phyloP scores from a whole-genome alignment of 2,888 invertebrate genomes.

The Opisthograptis luteolata region DNA sequence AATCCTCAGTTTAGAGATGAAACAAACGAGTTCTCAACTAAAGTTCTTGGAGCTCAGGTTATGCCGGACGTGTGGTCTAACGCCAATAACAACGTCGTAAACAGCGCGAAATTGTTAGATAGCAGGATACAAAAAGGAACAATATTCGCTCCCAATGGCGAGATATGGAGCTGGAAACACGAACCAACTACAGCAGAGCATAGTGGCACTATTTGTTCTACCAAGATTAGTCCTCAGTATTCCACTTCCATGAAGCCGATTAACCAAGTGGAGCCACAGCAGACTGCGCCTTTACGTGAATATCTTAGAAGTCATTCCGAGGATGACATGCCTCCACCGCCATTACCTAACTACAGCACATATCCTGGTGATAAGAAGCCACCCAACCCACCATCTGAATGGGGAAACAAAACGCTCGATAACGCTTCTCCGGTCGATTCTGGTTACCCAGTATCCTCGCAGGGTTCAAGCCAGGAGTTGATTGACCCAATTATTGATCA shows the following conservation, averaged over 20 bases:
- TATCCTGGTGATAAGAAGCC: conserved; percentile 64
- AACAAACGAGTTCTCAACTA: conserved; percentile 78
- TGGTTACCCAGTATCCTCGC: conserved; percentile 47
- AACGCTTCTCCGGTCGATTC: conserved; percentile 52
- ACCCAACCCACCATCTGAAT: conserved; percentile 46
- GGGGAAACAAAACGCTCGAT: conserved; percentile 54
- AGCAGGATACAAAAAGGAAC: conserved; percentile 77
- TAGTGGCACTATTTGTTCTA: conserved; percentile 75
- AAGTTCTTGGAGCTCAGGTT: conserved; percentile 72
- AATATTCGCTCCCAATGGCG: conserved; percentile 80
- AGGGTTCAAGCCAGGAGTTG: conserved; percentile 46
- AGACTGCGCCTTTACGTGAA: conserved; percentile 72
- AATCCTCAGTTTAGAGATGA: conserved; percentile 84
- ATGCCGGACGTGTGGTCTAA: conserved; percentile 73
- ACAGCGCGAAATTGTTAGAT: conserved; percentile 69
- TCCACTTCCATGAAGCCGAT: conserved; percentile 73
- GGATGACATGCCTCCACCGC: conserved; percentile 71
- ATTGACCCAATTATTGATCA: conserved; percentile 71
- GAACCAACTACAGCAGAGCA: conserved; percentile 78
- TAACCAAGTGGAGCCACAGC: conserved; percentile 75
- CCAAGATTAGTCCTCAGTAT: conserved; percentile 77
- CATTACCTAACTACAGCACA: conserved; percentile 75
- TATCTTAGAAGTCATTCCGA: conserved; percentile 69
- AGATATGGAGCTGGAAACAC: conserved; percentile 82
- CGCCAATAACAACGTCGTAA: conserved; percentile 73